Conservation (phyloP, 2,797 vertebrate genomes). For the Antrozous pallidus region DNA sequence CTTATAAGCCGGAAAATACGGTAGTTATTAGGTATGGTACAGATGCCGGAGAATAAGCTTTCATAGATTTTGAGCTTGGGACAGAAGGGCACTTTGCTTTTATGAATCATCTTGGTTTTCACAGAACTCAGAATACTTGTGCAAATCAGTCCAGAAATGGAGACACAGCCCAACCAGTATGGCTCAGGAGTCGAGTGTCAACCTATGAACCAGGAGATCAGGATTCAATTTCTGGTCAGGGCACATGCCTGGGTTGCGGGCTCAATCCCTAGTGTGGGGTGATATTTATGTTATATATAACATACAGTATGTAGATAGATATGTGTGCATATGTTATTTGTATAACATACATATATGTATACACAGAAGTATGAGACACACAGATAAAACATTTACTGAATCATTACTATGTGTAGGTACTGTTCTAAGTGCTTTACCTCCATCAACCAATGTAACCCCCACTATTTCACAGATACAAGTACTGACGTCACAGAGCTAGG, state of each 20-base stretch:
- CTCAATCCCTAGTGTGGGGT: no score
- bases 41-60: constrained; percentile 13
- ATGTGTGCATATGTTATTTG: background rate
- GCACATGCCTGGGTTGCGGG: no score
- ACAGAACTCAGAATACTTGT: background rate
- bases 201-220: no score
- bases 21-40: constrained; percentile 25
- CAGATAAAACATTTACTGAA: background rate
- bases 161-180: background rate
- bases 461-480: background rate
- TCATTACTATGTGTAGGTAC: background rate
- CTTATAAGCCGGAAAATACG: no score
- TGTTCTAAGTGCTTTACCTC: background rate
- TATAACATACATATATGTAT: background rate
- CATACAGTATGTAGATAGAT: background rate
- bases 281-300: background rate
- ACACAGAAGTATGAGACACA: background rate
- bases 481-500: background rate
- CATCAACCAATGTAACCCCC: background rate
- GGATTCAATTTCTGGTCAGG: no score
- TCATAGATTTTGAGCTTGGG: constrained; percentile 30
- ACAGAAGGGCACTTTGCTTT: constrained; percentile 30
- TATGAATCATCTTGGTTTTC: constrained; percentile 23
- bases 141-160: background rate
- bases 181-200: no score